Conservation (phyloP, 2,888 invertebrate genomes). For the Zygogramma bicolorata region DNA sequence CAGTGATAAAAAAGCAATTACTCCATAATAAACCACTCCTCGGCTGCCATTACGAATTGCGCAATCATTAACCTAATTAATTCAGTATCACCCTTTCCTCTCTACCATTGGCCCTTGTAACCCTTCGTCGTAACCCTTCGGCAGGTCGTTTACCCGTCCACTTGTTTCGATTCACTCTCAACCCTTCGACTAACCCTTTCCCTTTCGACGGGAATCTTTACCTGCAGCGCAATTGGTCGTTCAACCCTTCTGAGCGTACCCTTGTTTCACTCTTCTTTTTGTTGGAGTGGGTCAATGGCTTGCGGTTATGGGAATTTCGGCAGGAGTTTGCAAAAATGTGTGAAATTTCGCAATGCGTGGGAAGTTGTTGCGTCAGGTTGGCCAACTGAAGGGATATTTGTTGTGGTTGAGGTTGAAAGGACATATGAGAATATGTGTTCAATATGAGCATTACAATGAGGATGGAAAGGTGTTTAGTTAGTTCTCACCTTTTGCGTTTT, state of each 20-base stretch:
- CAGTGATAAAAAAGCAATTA: neutral
- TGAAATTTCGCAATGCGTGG: conserved; percentile 32
- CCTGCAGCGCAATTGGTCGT: conserved; percentile 52
- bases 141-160: conserved; percentile 48
- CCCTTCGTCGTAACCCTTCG: conserved; percentile 35
- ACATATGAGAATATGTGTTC: conserved; percentile 22
- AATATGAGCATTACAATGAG: neutral
- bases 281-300: conserved; percentile 24
- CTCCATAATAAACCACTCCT: neutral
- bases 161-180: conserved; percentile 39
- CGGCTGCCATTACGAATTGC: conserved; percentile 33
- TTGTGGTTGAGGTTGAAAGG: conserved; percentile 5
- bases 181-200: conserved; percentile 48
- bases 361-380: conserved; percentile 35
- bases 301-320: conserved; percentile 32
- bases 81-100: conserved; percentile 54
- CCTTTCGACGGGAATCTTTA: conserved; percentile 53
- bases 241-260: conserved; percentile 50
- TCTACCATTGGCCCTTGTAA: conserved; percentile 42
- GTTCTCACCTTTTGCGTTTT: neutral
- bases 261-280: conserved; percentile 47
- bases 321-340: conserved; percentile 28
- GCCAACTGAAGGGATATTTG: conserved; percentile 21
- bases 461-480: neutral
- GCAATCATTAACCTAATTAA: conserved; percentile 50